Conservation (phyloP, 2,797 vertebrate species). For the Graptemys geographica region DNA sequence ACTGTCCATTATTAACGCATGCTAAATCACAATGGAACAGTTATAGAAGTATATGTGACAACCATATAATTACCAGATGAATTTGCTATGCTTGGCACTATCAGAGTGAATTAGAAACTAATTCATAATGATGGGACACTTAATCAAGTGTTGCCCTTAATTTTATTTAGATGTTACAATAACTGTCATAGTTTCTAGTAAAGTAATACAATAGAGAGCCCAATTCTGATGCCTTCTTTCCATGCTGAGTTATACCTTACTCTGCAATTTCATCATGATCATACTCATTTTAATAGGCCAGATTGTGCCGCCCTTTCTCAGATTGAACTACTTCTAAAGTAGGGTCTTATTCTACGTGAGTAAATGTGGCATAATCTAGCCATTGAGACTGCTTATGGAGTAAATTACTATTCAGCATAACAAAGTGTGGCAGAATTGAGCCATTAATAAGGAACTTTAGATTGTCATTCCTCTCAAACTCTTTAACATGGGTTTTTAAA, state of each 20-base stretch:
- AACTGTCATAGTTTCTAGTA: constrained; percentile 51
- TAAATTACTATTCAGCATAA: background rate
- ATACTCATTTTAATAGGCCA: background rate
- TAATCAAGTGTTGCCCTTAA: constrained; percentile 59
- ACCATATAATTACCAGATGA: constrained; percentile 56
- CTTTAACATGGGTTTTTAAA: constrained; percentile 48
- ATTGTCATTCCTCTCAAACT: constrained; percentile 12
- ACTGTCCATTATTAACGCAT: constrained; percentile 46
- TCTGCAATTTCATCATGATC: background rate
- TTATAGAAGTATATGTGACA: constrained; percentile 64
- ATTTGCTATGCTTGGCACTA: constrained; percentile 63
- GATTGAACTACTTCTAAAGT: background rate
- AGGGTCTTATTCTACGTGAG: background rate
- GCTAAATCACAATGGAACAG: constrained; percentile 49
- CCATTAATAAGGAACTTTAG: constrained; percentile 13
- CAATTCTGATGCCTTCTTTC: background rate
- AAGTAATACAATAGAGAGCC: constrained; percentile 30
- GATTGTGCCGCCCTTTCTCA: background rate
- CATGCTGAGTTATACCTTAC: background rate
- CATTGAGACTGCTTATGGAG: background rate
- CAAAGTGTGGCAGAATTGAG: background rate
- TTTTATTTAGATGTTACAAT: constrained; percentile 60
- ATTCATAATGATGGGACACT: constrained; percentile 60
- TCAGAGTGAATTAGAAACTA: constrained; percentile 61
- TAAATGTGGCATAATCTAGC: background rate